A percentile compares a stretch with the other conserved stretches of the same genome.
phyloP scores from a whole-genome alignment of 2,113 vertebrate genomes.

The Nibea coibor region DNA sequence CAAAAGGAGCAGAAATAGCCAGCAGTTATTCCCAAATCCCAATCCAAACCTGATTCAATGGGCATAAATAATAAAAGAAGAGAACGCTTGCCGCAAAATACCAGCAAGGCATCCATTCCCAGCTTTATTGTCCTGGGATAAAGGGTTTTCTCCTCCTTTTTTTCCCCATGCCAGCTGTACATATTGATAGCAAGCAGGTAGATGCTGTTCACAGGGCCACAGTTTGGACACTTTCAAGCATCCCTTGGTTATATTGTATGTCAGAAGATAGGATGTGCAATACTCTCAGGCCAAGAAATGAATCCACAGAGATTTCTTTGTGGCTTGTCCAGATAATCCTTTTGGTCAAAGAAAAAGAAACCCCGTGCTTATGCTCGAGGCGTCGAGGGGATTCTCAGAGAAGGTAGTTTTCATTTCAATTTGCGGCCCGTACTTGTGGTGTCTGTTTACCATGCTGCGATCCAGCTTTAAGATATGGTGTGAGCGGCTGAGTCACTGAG shows the following conservation, averaged over 20 bases:
- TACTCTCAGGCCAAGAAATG: slow-evolving; percentile 73
- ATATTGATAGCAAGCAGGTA: slow-evolving; percentile 71
- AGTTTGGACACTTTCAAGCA: slow-evolving; percentile 51
- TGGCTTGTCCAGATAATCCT: slow-evolving; percentile 79
- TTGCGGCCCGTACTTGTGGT: neutral
- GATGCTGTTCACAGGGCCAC: slow-evolving; percentile 38
- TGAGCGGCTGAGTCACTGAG: slow-evolving; percentile 15
- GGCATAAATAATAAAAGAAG: slow-evolving; percentile 23
- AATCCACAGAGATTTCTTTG: slow-evolving; percentile 74
- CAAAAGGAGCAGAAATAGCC: slow-evolving; percentile 17
- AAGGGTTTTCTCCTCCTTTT: slow-evolving; percentile 31
- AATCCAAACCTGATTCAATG: slow-evolving; percentile 29
- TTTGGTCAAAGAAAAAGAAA: slow-evolving; percentile 67
- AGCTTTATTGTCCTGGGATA: slow-evolving; percentile 52
- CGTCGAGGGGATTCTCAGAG: neutral
- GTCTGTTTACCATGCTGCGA: slow-evolving; percentile 42
- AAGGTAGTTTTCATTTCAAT: slow-evolving; percentile 59
- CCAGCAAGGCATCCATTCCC: slow-evolving; percentile 39
- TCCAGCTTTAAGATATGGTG: slow-evolving; percentile 48
- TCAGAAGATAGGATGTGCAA: slow-evolving; percentile 76
- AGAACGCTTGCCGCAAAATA: slow-evolving; percentile 41
- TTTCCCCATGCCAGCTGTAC: slow-evolving; percentile 55
- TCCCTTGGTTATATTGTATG: slow-evolving; percentile 67
- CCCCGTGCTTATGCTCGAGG: slow-evolving; percentile 45
- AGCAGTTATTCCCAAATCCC: slow-evolving; percentile 14